phyloP scores from a whole-genome alignment of 2,888 invertebrate species.

The Teleiodes luculella region DNA sequence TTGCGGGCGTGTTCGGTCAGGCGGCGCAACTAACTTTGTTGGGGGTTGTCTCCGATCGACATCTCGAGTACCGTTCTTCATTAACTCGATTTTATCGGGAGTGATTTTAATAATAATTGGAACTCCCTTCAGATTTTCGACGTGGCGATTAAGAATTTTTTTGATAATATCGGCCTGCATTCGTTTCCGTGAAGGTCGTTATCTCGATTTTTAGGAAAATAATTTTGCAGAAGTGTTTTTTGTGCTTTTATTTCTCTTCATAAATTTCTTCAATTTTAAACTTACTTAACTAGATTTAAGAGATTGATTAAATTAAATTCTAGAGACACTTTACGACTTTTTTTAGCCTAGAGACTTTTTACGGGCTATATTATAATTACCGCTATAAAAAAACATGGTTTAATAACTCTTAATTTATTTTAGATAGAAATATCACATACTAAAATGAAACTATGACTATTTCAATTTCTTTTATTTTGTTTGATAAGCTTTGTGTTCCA shows the following conservation, averaged over 20 bases:
- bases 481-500: too few relatives aligned
- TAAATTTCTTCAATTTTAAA: background rate
- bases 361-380: too few relatives aligned
- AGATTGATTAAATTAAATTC: too few relatives aligned
- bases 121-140: slow-evolving; percentile 60
- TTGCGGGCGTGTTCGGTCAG: slow-evolving; percentile 3
- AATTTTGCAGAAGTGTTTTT: background rate
- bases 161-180: slow-evolving; percentile 48
- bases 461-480: too few relatives aligned
- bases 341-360: too few relatives aligned
- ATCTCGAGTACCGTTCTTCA: slow-evolving; percentile 70
- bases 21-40: slow-evolving; percentile 14
- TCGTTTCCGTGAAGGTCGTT: slow-evolving; percentile 46
- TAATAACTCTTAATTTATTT: too few relatives aligned
- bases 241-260: background rate
- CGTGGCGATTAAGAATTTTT: slow-evolving; percentile 59
- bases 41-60: slow-evolving; percentile 42
- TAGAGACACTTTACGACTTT: too few relatives aligned
- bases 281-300: too few relatives aligned
- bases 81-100: slow-evolving; percentile 74
- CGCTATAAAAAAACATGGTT: too few relatives aligned
- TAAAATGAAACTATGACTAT: too few relatives aligned
- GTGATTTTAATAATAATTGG: slow-evolving; percentile 71
- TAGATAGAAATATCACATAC: too few relatives aligned
- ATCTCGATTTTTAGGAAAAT: slow-evolving; percentile 30